Conservation (phyloP, 1,140 invertebrate species). For the Homarus americanus region DNA sequence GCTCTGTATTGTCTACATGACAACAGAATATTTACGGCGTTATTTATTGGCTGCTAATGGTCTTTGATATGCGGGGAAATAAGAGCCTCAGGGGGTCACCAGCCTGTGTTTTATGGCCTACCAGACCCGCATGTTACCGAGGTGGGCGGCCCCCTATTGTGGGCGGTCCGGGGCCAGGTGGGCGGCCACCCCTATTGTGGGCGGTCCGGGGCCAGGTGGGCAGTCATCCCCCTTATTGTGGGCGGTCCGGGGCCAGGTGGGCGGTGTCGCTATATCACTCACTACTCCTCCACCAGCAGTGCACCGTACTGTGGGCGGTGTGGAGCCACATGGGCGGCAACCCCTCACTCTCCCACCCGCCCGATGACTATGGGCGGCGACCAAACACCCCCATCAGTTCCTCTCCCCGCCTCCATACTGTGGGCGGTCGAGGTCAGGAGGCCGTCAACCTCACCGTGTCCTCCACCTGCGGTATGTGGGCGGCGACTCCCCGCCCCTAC, state of each 20-base stretch:
- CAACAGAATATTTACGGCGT: conserved; percentile 16
- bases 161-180: not conserved
- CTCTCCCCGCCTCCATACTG: no score
- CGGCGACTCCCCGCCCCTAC: no score
- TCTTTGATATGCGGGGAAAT: conserved; percentile 28
- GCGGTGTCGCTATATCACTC: no score
- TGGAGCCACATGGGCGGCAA: not conserved
- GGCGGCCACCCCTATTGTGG: not conserved
- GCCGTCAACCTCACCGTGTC: no score
- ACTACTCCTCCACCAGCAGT: no score
- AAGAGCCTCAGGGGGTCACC: not conserved
- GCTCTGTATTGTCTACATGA: conserved; percentile 27
- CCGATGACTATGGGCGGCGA: no score
- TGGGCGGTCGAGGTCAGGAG: not conserved
- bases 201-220: no score
- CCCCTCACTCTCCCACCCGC: no score
- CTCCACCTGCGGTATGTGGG: no score
- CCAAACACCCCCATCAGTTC: no score
- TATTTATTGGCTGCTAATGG: conserved; percentile 34
- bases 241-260: not conserved
- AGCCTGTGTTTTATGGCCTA: conserved; percentile 19
- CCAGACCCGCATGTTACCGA: not conserved
- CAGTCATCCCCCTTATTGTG: not conserved
- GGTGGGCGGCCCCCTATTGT: not conserved
- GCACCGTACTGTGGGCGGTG: no score